Evolutionary conservation across 2,113 vertebrate species (phyloP).

Genomic region (Gadus chalcogrammus): DNA sequence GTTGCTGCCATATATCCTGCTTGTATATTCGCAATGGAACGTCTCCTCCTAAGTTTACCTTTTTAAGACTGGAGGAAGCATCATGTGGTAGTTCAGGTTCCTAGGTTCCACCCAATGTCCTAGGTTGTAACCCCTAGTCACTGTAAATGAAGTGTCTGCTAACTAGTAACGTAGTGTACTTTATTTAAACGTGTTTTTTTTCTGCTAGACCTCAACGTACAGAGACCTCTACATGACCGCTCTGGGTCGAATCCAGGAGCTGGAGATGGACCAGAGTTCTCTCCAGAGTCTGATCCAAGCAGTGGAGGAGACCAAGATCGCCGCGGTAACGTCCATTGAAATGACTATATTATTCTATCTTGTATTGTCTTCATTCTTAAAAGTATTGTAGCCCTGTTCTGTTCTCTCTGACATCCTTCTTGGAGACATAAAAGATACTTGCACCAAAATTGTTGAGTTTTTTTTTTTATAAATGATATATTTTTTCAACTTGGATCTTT

Average conservation of each 20-base stretch:
- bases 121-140: background rate
- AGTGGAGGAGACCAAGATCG: conserved; percentile 51
- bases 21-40: too few species aligned
- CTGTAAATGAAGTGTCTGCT: background rate
- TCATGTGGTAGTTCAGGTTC: too few species aligned
- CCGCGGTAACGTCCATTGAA: conserved; percentile 55
- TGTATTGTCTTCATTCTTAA: background rate
- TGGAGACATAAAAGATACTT: too few species aligned
- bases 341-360: background rate
- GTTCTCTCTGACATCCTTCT: too few species aligned
- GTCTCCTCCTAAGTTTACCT: too few species aligned
- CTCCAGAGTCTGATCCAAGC: conserved; percentile 51
- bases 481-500: too few species aligned
- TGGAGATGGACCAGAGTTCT: conserved; percentile 63
- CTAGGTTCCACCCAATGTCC: too few species aligned
- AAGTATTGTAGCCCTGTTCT: too few species aligned
- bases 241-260: conserved; percentile 47
- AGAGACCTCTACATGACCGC: conserved; percentile 65
- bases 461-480: background rate
- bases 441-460: background rate
- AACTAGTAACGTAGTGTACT: too few species aligned
- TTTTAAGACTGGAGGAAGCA: too few species aligned
- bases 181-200: background rate
- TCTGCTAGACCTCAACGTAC: conserved; percentile 62
- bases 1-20: too few species aligned